Evolutionary conservation across 2,888 invertebrate species (phyloP), one percentile per base, ranked within the genome.

Genomic region (Panzeria rudis): DNA sequence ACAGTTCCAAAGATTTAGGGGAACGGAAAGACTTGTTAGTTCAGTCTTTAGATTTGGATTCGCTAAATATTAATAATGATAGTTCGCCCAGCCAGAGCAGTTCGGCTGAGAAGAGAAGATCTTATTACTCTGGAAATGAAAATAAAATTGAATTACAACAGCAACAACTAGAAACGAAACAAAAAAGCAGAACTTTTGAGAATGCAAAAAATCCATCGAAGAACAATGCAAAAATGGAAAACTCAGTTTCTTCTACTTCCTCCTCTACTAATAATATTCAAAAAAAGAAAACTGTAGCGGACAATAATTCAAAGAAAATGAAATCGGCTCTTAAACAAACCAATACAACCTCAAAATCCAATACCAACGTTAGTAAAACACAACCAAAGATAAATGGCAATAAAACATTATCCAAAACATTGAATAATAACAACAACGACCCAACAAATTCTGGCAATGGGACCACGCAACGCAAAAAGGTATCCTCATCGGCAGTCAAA

Each of bases 1-100:
- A 96, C 0, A 96, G 96, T 87, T 93, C 93, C 9, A 94, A 94
- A 87, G 96, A 96, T 88, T 90, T 95, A 8, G 95, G 94, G 0
- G 95, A 95, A 88, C 91, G 95, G 62, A 95, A 95, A 77, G 94
- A 96, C 87, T 93, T 95, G 77, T 88, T 95, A 7, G 90, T 92
- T 41, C 91, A 92, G 82, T 91, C 92, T 20, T 86, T 92, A 20
- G 90, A 92, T 77, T 87, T 92, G 25, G 91, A 92, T 78, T 91
- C 92, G 5, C 54, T 91, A 76, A 90, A 90, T 56, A 86, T 92
- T 62, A 81, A 88, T 8, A 91, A 90, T 77, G 91, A 90, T 8
- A 64, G 72, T 5, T 69, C 78, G 17, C 32, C 86, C 20, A 72
- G 73, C 25, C 66, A 75, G 11, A 75, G 54, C 20, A 81, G 78